Conservation (phyloP, 2,113 vertebrate species). For the Podarcis cretensis region DNA sequence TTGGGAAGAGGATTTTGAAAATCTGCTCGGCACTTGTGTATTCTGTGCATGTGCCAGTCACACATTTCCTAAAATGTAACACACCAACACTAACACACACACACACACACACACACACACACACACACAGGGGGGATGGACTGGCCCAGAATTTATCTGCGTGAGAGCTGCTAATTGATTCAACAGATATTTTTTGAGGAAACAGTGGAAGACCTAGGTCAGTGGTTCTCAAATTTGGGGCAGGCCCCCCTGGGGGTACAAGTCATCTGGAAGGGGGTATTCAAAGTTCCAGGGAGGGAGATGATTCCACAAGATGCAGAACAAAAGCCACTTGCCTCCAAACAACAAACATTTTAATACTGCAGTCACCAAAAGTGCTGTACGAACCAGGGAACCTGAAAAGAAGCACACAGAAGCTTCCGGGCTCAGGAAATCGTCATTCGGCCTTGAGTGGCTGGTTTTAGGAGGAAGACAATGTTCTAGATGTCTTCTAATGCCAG, state of each 20-base stretch:
- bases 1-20: constrained; percentile 34
- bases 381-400: background rate
- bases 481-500: background rate
- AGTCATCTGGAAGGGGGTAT: background rate
- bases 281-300: background rate
- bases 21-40: background rate
- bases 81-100: background rate
- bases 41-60: background rate
- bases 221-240: background rate
- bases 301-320: background rate
- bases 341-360: background rate
- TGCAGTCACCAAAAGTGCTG: background rate
- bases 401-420: background rate
- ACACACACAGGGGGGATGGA: background rate
- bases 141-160: background rate
- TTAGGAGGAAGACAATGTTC: background rate
- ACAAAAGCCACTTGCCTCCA: background rate
- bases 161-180: constrained; percentile 11
- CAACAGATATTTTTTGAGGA: constrained; percentile 25
- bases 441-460: background rate
- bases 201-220: constrained; percentile 13
- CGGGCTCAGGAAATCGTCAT: background rate
- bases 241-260: background rate
- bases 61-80: background rate
- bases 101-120: background rate